Percentiles rank a stretch among this genome's conserved stretches.
Evolutionary conservation across 2,888 invertebrate species (phyloP).

Genomic region (Dinocampus coccinellae): DNA sequence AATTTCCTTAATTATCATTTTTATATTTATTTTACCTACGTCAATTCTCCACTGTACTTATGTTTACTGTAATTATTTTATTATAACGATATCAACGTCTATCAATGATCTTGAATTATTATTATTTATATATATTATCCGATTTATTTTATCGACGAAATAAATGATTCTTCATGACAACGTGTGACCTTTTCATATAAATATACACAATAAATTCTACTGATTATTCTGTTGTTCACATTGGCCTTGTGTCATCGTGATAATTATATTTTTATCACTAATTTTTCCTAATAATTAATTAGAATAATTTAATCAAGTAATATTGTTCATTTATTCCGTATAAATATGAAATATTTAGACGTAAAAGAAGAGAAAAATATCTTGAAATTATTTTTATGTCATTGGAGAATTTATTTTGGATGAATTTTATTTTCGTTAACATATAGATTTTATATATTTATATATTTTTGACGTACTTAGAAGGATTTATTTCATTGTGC

Average conservation of each 20-base stretch:
- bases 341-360: too few relatives aligned
- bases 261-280: neutral
- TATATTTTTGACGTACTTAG: slow-evolving; percentile 12
- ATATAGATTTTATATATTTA: neutral
- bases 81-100: neutral
- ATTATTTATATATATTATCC: neutral
- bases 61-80: neutral
- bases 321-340: too few relatives aligned
- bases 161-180: slow-evolving; percentile 9
- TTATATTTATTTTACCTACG: neutral
- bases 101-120: slow-evolving; percentile 5
- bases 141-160: slow-evolving; percentile 11
- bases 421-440: slow-evolving; percentile 7
- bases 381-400: neutral
- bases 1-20: neutral
- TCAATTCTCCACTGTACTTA: neutral
- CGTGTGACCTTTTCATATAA: slow-evolving; percentile 22
- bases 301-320: neutral
- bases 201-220: slow-evolving; percentile 10
- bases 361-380: neutral
- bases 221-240: slow-evolving; percentile 16
- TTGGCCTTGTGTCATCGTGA: neutral
- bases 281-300: neutral
- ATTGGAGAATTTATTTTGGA: neutral
- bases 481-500: slow-evolving; percentile 7